A percentile compares a stretch with the other conserved stretches of the same genome.
Evolutionary conservation across 2,797 vertebrate genomes (phyloP).

Genomic region (Hapalemur alaotrensis): DNA sequence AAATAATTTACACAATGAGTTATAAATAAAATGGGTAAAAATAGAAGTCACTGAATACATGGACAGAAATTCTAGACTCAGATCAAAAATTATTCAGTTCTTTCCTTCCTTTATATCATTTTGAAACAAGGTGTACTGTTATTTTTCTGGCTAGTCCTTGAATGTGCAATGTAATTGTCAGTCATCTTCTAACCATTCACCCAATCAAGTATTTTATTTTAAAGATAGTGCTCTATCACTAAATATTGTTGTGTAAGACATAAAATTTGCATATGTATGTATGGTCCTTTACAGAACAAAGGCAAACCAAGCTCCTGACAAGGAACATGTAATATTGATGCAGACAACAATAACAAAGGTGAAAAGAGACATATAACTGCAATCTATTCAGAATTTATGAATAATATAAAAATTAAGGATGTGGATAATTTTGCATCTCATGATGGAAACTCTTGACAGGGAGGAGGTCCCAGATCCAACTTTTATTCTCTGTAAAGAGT

Average conservation of each 20-base stretch:
- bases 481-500: not conserved
- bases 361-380: not conserved
- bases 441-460: not conserved
- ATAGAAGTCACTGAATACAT: slow-evolving; percentile 48
- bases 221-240: not conserved
- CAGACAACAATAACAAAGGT: not conserved
- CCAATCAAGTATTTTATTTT: not conserved
- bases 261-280: not conserved
- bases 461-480: not conserved
- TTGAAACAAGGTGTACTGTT: not conserved
- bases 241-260: not conserved
- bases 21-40: slow-evolving; percentile 59
- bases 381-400: not conserved
- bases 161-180: not conserved
- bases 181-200: not conserved
- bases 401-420: not conserved
- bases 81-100: not conserved
- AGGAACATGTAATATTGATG: not conserved
- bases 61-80: slow-evolving; percentile 20
- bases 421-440: not conserved
- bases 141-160: not conserved
- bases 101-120: slow-evolving; percentile 49
- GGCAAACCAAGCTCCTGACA: not conserved
- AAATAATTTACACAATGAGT: slow-evolving; percentile 20
- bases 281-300: not conserved